Conservation (phyloP, 2,888 invertebrate species). For the Salpingus planirostris region DNA sequence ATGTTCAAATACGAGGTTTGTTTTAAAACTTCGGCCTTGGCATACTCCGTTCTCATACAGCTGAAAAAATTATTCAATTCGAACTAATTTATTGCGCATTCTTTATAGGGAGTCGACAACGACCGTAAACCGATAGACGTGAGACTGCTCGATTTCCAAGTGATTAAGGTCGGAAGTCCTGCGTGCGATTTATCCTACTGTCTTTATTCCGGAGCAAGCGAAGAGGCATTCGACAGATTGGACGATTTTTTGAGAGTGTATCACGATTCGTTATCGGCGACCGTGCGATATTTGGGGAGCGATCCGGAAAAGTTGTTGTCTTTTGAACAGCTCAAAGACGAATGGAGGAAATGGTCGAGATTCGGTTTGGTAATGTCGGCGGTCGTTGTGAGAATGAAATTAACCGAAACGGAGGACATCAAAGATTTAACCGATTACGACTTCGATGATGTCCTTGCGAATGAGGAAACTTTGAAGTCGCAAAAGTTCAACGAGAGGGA, state of each 20-base stretch:
- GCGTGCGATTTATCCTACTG: conserved; percentile 32
- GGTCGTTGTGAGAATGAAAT: conserved; percentile 16
- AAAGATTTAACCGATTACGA: conserved; percentile 10
- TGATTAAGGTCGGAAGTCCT: conserved; percentile 20
- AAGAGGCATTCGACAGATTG: conserved; percentile 24
- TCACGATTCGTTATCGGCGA: conserved; percentile 24
- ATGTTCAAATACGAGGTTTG: conserved; percentile 27
- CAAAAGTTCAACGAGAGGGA: neutral
- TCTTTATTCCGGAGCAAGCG: conserved; percentile 28
- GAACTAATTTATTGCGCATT: too few species aligned
- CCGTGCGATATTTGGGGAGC: conserved; percentile 22
- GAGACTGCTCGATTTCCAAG: conserved; percentile 23
- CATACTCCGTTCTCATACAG: too few species aligned
- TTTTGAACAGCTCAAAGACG: conserved; percentile 18
- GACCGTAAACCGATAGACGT: conserved; percentile 5
- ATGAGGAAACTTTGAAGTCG: neutral
- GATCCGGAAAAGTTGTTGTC: conserved; percentile 28
- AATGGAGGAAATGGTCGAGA: conserved; percentile 21
- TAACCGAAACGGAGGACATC: conserved; percentile 16
- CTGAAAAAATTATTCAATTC: too few species aligned
- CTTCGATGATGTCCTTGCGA: neutral
- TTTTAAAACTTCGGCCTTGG: too few species aligned
- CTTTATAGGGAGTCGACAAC: neutral
- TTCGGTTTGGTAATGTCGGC: conserved; percentile 18
- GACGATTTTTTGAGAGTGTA: conserved; percentile 29